Base-by-base conservation (phyloP, 2,113 vertebrate genomes). In the Triplophysa siluroides region DNA sequence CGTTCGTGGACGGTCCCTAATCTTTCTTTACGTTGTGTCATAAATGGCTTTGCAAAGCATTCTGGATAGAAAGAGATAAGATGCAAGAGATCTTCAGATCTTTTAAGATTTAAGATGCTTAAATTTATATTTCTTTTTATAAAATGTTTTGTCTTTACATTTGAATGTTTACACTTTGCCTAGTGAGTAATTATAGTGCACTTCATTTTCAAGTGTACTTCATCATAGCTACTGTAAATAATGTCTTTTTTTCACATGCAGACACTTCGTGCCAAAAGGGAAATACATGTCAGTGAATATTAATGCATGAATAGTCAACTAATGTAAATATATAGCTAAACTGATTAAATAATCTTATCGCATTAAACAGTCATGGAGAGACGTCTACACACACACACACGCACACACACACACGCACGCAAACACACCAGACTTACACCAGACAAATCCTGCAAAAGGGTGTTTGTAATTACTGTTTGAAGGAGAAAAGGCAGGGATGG, bases 381-480 rank as follows among this genome's bases (percentile, higher is more conserved):
- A 84, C 84, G 78, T 87, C 89, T 85, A 86, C 88, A 85, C 85
- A 85, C 83, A 82, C 76, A 85, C 85, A 90, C 45, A 82, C 78
- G 85, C 85, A 90, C 52, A 84, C 41, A 43, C 3, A 38, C 50
- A 86, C 85, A 89, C 62, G 23, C 47, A 86, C 88, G 83, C 85
- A 85, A 83, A 81, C 78, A 86, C 85, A 89, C 52, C 43, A 45
- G 10, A 58, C 50, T 38, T 82, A 85, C 89, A 88, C 63, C n/a
- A 50, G 72, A 87, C 84, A 87, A 86, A 88, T 82, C 83, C 83
- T 75, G 88, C 90, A 91, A 91, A 92, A 87, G 89, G 86, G 88
- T 90, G 91, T 90, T 90, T 91, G 89, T 91, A 92, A 91, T 93
- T 92, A 92, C 88, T 90, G 90, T 89, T 33, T 68, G 85, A 84